Conservation (phyloP, 1,140 invertebrate species). For the Drosophila asahinai region DNA sequence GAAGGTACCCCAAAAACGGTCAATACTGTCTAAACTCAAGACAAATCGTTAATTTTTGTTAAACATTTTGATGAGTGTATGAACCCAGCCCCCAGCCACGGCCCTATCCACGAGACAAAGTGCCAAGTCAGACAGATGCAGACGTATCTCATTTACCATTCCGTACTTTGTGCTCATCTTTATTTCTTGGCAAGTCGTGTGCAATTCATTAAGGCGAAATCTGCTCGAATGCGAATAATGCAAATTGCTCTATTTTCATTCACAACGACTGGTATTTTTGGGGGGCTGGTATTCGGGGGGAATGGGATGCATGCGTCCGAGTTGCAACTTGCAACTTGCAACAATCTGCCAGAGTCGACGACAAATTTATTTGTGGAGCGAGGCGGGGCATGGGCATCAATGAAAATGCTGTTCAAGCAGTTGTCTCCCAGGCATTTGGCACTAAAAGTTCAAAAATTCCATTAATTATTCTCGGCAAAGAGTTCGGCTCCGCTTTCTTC, state of each 20-base stretch:
- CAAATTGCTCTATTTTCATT: slow-evolving; percentile 78
- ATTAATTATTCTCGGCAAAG: slow-evolving; percentile 64
- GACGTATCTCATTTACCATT: slow-evolving; percentile 30
- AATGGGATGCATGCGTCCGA: slow-evolving; percentile 10
- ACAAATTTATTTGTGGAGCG: slow-evolving; percentile 75
- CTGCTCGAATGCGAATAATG: slow-evolving; percentile 74
- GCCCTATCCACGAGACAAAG: slow-evolving; percentile 52
- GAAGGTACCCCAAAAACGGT: too few relatives aligned
- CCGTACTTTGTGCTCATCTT: slow-evolving; percentile 39
- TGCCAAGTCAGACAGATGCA: slow-evolving; percentile 58
- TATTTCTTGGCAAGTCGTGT: slow-evolving; percentile 77
- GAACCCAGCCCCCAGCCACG: slow-evolving; percentile 3
- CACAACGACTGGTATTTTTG: slow-evolving; percentile 36
- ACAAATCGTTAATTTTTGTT: too few relatives aligned
- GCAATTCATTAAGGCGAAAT: slow-evolving; percentile 79
- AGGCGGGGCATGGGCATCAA: slow-evolving; percentile 31
- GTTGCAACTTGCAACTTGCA: slow-evolving; percentile 49
- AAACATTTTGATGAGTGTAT: not conserved
- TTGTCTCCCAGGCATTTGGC: slow-evolving; percentile 53
- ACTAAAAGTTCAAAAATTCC: slow-evolving; percentile 77
- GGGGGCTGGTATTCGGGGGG: slow-evolving; percentile 1
- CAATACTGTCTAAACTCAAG: too few relatives aligned
- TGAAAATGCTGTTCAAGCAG: slow-evolving; percentile 63
- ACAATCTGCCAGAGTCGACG: slow-evolving; percentile 65
- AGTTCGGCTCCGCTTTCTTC: slow-evolving; percentile 42